A percentile compares a stretch with the other conserved stretches of the same genome.
Conservation (phyloP, 2,113 vertebrate genomes). For the Aplodontia rufa region DNA sequence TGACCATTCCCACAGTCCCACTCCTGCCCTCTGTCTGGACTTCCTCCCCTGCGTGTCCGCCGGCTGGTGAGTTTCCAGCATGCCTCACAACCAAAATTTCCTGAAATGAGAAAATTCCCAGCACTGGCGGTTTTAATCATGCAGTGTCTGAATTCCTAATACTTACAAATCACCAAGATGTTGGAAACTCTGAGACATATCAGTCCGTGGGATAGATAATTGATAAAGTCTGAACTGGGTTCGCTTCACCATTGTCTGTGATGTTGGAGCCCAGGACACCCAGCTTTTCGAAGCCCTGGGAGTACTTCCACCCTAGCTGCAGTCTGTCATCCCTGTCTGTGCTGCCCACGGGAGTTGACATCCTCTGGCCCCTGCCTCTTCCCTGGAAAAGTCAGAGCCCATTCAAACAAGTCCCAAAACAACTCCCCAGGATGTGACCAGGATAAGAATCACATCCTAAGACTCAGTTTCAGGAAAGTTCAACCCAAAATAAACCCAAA, state of each 20-base stretch:
- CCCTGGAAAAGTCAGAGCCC: conserved; percentile 75
- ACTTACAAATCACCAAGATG: conserved; percentile 43
- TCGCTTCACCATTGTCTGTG: background rate
- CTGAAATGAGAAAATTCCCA: conserved; percentile 76
- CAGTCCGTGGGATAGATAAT: background rate
- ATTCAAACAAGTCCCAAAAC: conserved; percentile 74
- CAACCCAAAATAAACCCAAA: conserved; percentile 76
- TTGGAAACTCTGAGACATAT: conserved; percentile 66
- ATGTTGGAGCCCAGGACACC: background rate
- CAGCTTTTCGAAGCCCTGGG: conserved; percentile 21
- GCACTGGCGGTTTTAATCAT: conserved; percentile 66
- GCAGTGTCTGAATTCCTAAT: conserved; percentile 52
- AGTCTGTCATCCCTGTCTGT: conserved; percentile 66
- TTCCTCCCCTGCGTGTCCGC: background rate
- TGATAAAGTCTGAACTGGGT: conserved; percentile 19
- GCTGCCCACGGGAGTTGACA: conserved; percentile 67
- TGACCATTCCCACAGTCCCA: conserved; percentile 14
- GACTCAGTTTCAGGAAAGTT: conserved; percentile 74
- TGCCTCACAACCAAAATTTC: conserved; percentile 70
- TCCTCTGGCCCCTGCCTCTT: conserved; percentile 75
- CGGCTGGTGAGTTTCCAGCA: conserved; percentile 52
- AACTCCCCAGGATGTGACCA: conserved; percentile 59
- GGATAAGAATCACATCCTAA: conserved; percentile 80
- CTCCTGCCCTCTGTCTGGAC: conserved; percentile 31
- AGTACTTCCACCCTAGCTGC: conserved; percentile 28